Evolutionary conservation across 2,113 vertebrate genomes (phyloP), one percentile per base, ranked within the genome.

Genomic region (Speoplatyrhinus poulsoni): DNA sequence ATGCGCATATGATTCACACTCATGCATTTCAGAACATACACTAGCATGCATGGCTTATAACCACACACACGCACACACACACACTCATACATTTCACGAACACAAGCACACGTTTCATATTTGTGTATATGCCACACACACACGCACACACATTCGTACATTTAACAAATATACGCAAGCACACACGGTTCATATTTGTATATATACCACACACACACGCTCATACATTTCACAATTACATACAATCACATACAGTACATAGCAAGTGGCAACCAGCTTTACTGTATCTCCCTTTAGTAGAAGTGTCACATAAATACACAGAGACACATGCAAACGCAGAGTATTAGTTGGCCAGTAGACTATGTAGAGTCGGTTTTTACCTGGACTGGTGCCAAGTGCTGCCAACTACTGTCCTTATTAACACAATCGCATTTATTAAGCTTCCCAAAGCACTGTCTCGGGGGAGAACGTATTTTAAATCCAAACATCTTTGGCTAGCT

Each of bases 391-490:
- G 68, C 84, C 79, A 85, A 65, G 32, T 52, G 57, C 33, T n/a
- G 66, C 58, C 81, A 70, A 65, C 69, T 60, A 69, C 80, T 79
- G 62, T 75, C 72, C 33, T 77, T 65, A 76, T 66, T 76, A 81
- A 75, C 59, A 74, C 70, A 75, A 81, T 84, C 74, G 80, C 72
- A 78, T 85, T 79, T 76, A 73, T 80, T 76, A 73, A 76, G 77
- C 80, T 62, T 74, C 69, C 49, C 58, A 47, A 58, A 68, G 71
- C 50, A 12, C 12, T 0, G 54, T 72, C 85, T 90, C 80, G 49
- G 7, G 73, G 77, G 77, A 81, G 69, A 71, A 71, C 48, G 67
- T 67, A 9, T 61, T 75, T 70, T 60, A 71, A 68, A 74, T 69
- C 69, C 69, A 77, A 66, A 81, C 78, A 81, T 79, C 61, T 76